Evolutionary conservation across 1,140 invertebrate species (phyloP).

Genomic region (Lasioglossum baleicum): DNA sequence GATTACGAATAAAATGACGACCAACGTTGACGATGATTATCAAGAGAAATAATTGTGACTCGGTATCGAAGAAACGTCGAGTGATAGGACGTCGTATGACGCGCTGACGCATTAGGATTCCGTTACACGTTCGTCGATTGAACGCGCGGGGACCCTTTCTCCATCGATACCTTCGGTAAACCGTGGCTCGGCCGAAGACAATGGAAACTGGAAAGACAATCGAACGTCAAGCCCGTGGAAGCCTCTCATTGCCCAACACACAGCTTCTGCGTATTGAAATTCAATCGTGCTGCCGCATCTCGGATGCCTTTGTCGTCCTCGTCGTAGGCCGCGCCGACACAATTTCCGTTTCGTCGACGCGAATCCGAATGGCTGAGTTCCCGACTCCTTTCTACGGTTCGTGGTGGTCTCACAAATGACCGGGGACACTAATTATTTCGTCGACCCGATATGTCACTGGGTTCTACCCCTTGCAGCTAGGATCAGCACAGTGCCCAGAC

Average conservation of each 20-base stretch:
- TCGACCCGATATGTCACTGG: conserved; percentile 13
- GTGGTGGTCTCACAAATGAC: conserved; percentile 19
- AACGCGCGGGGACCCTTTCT: neutral
- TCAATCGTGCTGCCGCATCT: conserved; percentile 65
- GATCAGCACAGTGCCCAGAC: too few relatives aligned
- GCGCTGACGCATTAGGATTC: conserved; percentile 34
- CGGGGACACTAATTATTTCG: conserved; percentile 53
- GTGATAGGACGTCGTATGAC: neutral
- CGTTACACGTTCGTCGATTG: conserved; percentile 23
- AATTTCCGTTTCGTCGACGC: conserved; percentile 62
- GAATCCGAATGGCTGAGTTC: conserved; percentile 49
- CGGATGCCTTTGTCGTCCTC: conserved; percentile 64
- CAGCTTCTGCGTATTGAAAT: conserved; percentile 69
- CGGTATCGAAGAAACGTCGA: neutral
- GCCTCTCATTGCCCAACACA: conserved; percentile 67
- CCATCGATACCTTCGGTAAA: conserved; percentile 29
- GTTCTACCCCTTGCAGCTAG: too few relatives aligned
- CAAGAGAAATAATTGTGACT: too few relatives aligned
- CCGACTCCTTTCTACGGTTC: conserved; percentile 31
- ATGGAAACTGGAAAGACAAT: conserved; percentile 68
- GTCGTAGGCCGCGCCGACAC: conserved; percentile 59
- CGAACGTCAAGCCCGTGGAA: conserved; percentile 69
- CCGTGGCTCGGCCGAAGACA: conserved; percentile 54
- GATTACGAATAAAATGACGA: too few relatives aligned
- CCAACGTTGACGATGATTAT: too few relatives aligned